Base-by-base conservation (phyloP, 2,888 invertebrate genomes). In the Drosophila sordidapex region DNA sequence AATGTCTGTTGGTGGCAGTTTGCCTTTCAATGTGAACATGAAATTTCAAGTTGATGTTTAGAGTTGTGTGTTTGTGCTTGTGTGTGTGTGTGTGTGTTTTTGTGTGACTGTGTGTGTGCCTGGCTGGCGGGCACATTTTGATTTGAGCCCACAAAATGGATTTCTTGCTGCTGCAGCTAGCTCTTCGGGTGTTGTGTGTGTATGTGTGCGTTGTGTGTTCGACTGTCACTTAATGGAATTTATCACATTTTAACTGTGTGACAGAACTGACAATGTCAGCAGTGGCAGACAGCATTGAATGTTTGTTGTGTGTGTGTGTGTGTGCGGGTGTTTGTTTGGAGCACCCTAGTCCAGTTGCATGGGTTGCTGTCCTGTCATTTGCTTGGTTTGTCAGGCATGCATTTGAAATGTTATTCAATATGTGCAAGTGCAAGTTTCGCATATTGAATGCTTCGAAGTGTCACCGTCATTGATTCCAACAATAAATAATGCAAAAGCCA, bases 211-310 rank as follows among this genome's bases (percentile, higher is more conserved):
- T 79, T 64, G 65, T 71, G 57, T 66, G 70, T 64, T 46, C 52
- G 65, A 54, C 85, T 85, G 87, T 84, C 89, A 85, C 89, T 87
- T 85, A 85, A 89, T 85, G 85, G 89, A 85, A 89, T 85, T 89
- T 85, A 85, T 85, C 89, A 85, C 85, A 85, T 85, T 85, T 85
- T 89, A 85, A 85, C 85, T 82, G 87, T 80, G 78, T 85, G 85
- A 89, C 85, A 85, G 80, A 69, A 84, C 67, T 70, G 79, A 67
- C 81, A 79, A 73, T 67, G 74, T 75, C 84, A 89, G 87, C 74
- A 78, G 58, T 68, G 65, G 43, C 66, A 75, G 54, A 7, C 61
- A 71, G 60, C 51, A 36, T 58, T 52, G 52, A 49, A 53, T 61
- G 57, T 51, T 29, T 60, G 49, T 46, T 56, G 51, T 52, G 38